phyloP scores from a whole-genome alignment of 2,797 vertebrate genomes.

The Mico argentatus region DNA sequence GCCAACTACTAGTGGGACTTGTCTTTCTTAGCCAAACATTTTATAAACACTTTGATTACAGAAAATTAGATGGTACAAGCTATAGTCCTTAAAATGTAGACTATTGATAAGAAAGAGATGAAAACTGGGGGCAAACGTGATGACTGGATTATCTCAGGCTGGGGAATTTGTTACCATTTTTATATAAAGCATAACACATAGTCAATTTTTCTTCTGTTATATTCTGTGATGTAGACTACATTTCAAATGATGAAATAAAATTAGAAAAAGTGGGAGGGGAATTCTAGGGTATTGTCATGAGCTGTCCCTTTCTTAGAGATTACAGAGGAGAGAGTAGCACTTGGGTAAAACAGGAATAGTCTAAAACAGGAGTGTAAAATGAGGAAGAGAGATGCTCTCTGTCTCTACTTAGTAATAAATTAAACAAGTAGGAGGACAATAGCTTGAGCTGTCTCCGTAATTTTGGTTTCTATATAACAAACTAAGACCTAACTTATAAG shows the following conservation, averaged over 20 bases:
- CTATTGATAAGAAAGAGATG: not conserved
- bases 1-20: not conserved
- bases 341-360: not conserved
- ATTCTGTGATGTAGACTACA: not conserved
- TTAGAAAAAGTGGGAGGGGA: not conserved
- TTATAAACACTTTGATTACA: slow-evolving; percentile 7
- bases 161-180: not conserved
- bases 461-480: not conserved
- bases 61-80: not conserved
- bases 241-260: not conserved
- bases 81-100: not conserved
- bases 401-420: not conserved
- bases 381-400: not conserved
- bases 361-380: not conserved
- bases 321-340: not conserved
- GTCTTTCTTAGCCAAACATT: not conserved
- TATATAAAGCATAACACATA: not conserved
- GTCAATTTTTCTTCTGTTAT: not conserved
- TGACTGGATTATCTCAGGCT: not conserved
- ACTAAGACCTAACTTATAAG: not conserved
- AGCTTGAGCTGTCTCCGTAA: not conserved
- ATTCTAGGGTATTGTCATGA: not conserved
- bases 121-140: not conserved
- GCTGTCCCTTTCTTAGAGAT: not conserved
- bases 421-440: not conserved